Base-by-base conservation (phyloP, 2,888 invertebrate genomes). In the Ophion ventricosus region DNA sequence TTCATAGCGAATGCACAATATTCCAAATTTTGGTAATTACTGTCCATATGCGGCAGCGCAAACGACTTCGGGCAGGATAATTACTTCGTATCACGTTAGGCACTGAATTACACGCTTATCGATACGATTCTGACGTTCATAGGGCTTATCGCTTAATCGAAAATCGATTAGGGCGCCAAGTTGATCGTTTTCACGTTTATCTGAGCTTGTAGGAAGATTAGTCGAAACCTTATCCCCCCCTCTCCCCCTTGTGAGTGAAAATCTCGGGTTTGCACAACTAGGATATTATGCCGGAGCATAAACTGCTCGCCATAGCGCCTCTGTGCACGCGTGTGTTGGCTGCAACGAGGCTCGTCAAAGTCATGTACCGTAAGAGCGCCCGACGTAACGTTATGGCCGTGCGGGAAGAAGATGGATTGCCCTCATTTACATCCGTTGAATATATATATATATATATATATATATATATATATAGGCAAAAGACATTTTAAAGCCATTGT, bases 381-480 rank as follows among this genome's bases (percentile, higher is more conserved):
- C 67, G 77, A 74, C 35, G 81, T 81, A 66, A 78, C 63, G 57
- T 61, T 80, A 72, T 72, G 61, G 70, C 26, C 70, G 1, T 56
- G 35, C 69, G 67, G 29, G 84, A 84, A 78, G 78, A 84, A 84
- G 84, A 84, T 81, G 78, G 78, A 84, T 84, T 75, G 64, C 81
- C 64, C 64, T 56, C 40, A 72, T 73, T n/a, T 74, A 59, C 54
- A 75, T 35, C 20, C 1, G 66, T 35, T 66, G 25, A 35, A 75
- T 56, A 56, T 54, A n/a, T 66, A 23, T 40, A 23, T 69, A 26
- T n/a, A 75, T 56, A 56, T 54, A n/a, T 66, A 75, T 56, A 56
- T 54, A n/a, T 66, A 75, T 56, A 56, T 54, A n/a, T 66, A 23
- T 40, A 23, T 69, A 26, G 35, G 40, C 17, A 17, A 49, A 11